A percentile compares a stretch with the other conserved stretches of the same genome.
Evolutionary conservation across 2,888 invertebrate species (phyloP).

Genomic region (Ptilodon capucinus): DNA sequence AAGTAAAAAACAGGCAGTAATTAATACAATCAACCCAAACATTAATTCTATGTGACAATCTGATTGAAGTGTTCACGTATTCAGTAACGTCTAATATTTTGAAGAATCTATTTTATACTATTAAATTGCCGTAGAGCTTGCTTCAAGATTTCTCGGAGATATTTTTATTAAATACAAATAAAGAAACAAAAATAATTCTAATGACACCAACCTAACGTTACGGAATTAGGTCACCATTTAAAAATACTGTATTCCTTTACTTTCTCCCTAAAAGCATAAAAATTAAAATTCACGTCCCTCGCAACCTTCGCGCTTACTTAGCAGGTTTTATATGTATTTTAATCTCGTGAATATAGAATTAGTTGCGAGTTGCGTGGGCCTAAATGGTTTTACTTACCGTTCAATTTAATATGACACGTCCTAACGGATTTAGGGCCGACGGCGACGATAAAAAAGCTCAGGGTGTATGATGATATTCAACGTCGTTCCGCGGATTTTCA

Average conservation of each 20-base stretch:
- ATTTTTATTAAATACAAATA: too few species aligned
- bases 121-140: too few species aligned
- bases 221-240: neutral
- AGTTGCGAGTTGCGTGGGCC: neutral
- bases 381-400: constrained; percentile 1
- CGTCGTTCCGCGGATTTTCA: neutral
- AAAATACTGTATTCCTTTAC: neutral
- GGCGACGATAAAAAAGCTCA: neutral
- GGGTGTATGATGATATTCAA: neutral
- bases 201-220: too few species aligned
- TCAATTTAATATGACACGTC: neutral
- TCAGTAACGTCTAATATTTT: too few species aligned
- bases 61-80: too few species aligned
- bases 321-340: neutral
- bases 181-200: too few species aligned
- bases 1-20: too few species aligned
- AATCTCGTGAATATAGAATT: constrained; percentile 1
- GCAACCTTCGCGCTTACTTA: neutral
- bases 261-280: neutral
- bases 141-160: too few species aligned
- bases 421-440: neutral
- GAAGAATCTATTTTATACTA: too few species aligned
- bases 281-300: neutral
- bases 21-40: too few species aligned
- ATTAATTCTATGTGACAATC: too few species aligned